Conservation (phyloP, 64 coral and sea anemone species). For the Montipora sp. region DNA sequence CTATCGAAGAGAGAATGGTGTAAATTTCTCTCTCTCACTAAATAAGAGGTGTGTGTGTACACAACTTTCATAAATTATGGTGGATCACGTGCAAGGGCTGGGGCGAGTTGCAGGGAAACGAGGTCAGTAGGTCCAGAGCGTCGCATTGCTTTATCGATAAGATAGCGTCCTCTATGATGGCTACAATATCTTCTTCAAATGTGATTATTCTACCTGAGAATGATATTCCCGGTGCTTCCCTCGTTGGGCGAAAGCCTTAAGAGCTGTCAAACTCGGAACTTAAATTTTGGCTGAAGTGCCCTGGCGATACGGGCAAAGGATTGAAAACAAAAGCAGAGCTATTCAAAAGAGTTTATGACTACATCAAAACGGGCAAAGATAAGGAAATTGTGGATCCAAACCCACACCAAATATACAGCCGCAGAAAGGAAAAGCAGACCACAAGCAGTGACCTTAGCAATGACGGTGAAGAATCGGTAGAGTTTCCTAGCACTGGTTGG, state of each 20-base stretch:
- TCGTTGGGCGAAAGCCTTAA: constrained; percentile 52
- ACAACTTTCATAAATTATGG: constrained; percentile 35
- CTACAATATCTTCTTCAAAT: neutral
- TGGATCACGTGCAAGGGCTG: neutral
- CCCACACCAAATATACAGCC: constrained; percentile 40
- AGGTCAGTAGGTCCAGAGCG: constrained; percentile 41
- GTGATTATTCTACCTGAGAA: constrained; percentile 2
- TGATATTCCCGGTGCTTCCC: constrained; percentile 57
- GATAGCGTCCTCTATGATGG: constrained; percentile 11
- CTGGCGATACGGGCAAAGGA: constrained; percentile 53
- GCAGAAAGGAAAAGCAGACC: constrained; percentile 35
- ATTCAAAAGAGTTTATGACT: constrained; percentile 50
- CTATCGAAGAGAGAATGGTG: too few species aligned
- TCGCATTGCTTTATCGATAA: neutral
- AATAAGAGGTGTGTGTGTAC: neutral
- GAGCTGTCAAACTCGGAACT: constrained; percentile 42
- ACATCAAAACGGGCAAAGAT: constrained; percentile 50
- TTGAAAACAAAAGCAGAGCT: constrained; percentile 76
- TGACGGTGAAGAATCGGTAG: neutral
- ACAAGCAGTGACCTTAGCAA: neutral
- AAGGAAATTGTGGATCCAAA: constrained; percentile 54
- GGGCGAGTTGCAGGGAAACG: constrained; percentile 24
- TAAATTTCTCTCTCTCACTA: too few species aligned
- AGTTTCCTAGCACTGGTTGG: constrained; percentile 49
- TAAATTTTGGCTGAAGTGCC: constrained; percentile 58